Evolutionary conservation across 1,140 invertebrate species (phyloP), one percentile per base, ranked within the genome.

Genomic region (Ips typographus): DNA sequence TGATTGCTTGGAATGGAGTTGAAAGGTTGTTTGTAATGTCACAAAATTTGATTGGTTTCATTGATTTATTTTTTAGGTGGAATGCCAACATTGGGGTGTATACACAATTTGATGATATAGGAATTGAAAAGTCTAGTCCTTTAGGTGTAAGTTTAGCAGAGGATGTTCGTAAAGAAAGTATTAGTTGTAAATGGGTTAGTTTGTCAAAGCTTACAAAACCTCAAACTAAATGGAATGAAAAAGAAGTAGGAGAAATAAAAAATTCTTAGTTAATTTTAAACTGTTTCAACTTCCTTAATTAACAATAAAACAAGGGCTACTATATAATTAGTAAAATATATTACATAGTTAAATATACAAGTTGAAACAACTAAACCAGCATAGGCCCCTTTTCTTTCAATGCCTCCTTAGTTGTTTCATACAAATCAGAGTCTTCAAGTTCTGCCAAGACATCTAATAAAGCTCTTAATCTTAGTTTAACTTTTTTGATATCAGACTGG

Each of bases 1-100:
- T 99, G 98, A 95, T 99, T 73, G 97, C 97, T 37, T 99, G 97
- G 97, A 97, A 97, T 86, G 95, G 94, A 4, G 83, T 96, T 43
- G 95, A 98, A 82, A 91, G 89, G 79, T 77, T 80, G 44, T 3
- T 36, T 8, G n/a, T 67, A 37, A 44, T 49, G 36, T 36, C n/a
- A 36, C 47, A 7, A 44, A 61, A 40, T 56, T 6, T 55, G 52
- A 1, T 1, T 47, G 40, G 8, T 47, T 37, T 37, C 1, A 6
- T 41, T 41, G 8, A 8, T 55, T 6, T 41, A 39, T 74, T 41
- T 77, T 75, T 77, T 42, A 76, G 78, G 60, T 86, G 82, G 76
- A 78, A 73, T 37, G 68, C 77, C 38, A 74, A 84, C 47, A 70
- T 71, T 22, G 85, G 81, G 3, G 72, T 88, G 57, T 76, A 84